A percentile compares a stretch with the other conserved stretches of the same genome.
Conservation (phyloP, 2,888 invertebrate species). For the Teleogryllus oceanicus region DNA sequence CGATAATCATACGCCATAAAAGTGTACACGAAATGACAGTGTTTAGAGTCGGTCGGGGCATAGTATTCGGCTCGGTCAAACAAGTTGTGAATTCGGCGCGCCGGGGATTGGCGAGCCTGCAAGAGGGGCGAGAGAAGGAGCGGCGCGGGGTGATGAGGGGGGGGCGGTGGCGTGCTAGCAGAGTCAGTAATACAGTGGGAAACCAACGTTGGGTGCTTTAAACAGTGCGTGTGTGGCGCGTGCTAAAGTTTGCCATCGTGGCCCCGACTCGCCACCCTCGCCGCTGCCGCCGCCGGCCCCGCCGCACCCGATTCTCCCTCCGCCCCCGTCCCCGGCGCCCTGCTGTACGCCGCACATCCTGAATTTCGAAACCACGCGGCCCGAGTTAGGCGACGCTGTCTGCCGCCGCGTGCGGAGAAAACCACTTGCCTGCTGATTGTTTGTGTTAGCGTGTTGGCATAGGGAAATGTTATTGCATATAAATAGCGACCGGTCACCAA, state of each 20-base stretch:
- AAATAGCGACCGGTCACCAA: neutral
- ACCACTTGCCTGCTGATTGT: neutral
- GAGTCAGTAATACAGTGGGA: neutral
- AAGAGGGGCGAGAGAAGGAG: neutral
- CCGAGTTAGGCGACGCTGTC: neutral
- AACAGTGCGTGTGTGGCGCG: neutral
- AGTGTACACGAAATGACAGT: neutral
- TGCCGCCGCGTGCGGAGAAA: neutral
- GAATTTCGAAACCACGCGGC: no score
- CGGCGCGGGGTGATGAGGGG: no score
- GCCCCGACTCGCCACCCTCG: no score
- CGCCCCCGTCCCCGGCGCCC: no score
- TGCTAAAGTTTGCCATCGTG: neutral
- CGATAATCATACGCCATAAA: neutral
- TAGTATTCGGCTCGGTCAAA: neutral
- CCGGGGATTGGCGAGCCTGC: neutral
- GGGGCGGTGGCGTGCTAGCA: no score
- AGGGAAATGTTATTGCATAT: slow-evolving; percentile 18
- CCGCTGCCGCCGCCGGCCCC: no score
- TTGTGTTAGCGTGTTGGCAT: slow-evolving; percentile 6
- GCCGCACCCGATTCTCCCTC: no score
- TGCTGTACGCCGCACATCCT: no score
- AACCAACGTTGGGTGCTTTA: neutral
- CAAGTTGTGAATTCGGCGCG: slow-evolving; percentile 1
- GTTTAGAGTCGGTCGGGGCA: neutral